Percentiles rank a stretch among this genome's conserved stretches.
Evolutionary conservation across 1,140 invertebrate genomes (phyloP).

Genomic region (Cydia fagiglandana): DNA sequence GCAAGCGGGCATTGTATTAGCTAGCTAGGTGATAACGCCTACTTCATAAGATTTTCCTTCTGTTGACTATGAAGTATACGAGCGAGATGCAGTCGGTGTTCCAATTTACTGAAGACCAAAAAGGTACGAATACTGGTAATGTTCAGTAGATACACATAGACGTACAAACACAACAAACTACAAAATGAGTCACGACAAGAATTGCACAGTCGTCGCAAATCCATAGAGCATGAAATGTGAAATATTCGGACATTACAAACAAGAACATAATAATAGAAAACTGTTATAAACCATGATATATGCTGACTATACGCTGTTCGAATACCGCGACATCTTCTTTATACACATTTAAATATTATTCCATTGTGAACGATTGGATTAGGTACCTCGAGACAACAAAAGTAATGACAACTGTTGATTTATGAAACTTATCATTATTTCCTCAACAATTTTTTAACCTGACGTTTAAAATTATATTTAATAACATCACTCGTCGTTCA

Average conservation of each 20-base stretch:
- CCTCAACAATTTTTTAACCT: background rate
- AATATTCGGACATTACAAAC: slow-evolving; percentile 21
- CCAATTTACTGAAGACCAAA: slow-evolving; percentile 69
- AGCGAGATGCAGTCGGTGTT: slow-evolving; percentile 60
- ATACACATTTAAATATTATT: slow-evolving; percentile 8
- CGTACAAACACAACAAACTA: slow-evolving; percentile 77
- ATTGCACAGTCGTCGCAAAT: slow-evolving; percentile 76
- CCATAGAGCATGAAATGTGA: slow-evolving; percentile 57
- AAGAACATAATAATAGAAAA: slow-evolving; percentile 30
- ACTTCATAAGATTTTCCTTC: slow-evolving; percentile 29
- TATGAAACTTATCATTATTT: background rate
- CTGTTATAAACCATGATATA: slow-evolving; percentile 20
- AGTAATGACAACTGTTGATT: background rate
- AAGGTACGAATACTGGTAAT: slow-evolving; percentile 65
- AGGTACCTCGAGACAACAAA: slow-evolving; percentile 16
- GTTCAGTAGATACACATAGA: slow-evolving; percentile 74
- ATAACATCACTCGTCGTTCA: background rate
- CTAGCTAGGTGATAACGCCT: slow-evolving; percentile 20
- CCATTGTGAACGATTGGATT: slow-evolving; percentile 12
- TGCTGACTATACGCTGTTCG: slow-evolving; percentile 27
- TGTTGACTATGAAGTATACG: slow-evolving; percentile 48
- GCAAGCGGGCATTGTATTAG: slow-evolving; percentile 18
- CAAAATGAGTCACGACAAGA: slow-evolving; percentile 72
- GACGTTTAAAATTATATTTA: background rate
- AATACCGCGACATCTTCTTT: slow-evolving; percentile 22